Evolutionary conservation across 2,113 vertebrate genomes (phyloP), one percentile per base, ranked within the genome.

Genomic region (Microcebus tavaratra): DNA sequence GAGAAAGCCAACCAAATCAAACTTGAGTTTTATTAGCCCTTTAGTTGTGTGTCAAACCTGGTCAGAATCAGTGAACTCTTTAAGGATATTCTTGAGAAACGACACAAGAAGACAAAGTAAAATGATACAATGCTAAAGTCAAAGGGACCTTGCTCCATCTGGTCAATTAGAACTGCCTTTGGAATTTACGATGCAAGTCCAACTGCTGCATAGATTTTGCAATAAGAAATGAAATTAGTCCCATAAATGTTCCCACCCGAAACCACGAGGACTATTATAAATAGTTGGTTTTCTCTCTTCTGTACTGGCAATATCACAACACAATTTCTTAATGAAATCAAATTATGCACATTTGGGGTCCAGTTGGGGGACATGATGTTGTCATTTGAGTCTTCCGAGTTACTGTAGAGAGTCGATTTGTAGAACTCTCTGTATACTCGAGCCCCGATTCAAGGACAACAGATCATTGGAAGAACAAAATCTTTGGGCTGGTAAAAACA

Each of bases 151-250:
- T 68, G 67, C 72, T 92, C 85, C 88, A 89, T 83, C 18, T 55
- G 45, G 17, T 89, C 81, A 90, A 85, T 80, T 89, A 91, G 42
- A 94, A 87, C 59, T 96, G 57, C 72, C 84, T 92, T 90, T 79
- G 85, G 79, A 95, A 96, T 96, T 86, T 88, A 82, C 11, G 12
- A 73, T 3, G 29, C 61, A 86, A 90, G 81, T 72, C 88, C 82
- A 42, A 67, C 5, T 23, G 36, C 20, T 48, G n/a, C 75, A 94
- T 70, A 91, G 79, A 95, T 97, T 97, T 91, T 94, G 31, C 89
- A 86, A 78, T 91, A 92, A 93, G 88, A 96, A 93, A 97, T 93
- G 39, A 97, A 97, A 97, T 95, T 94, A 82, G 57, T 39, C 39
- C 79, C 91, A 85, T 83, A 93, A 95, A 92, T 86, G 55, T 96